phyloP scores from a whole-genome alignment of 2,888 invertebrate species.

The Xanthia icteritia region DNA sequence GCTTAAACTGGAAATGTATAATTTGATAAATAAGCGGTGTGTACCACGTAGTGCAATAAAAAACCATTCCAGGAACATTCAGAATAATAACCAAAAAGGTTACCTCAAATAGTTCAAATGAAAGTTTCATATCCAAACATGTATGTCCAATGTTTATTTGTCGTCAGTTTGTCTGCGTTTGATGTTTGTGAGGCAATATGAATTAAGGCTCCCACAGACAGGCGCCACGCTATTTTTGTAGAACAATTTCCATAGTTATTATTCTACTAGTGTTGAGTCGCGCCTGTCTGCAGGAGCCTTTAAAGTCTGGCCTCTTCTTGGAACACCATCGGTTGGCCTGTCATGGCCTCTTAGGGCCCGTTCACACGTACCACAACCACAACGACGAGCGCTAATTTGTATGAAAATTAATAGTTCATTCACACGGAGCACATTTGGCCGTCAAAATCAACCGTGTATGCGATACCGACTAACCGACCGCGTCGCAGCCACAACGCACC shows the following conservation, averaged over 20 bases:
- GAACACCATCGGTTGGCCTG: constrained; percentile 13
- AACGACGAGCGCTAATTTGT: not conserved
- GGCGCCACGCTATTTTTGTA: too few relatives aligned
- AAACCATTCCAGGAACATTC: too few relatives aligned
- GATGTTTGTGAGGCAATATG: constrained; percentile 21
- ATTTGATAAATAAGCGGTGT: too few relatives aligned
- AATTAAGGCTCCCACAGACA: not conserved
- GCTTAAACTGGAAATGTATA: too few relatives aligned
- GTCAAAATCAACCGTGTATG: too few relatives aligned
- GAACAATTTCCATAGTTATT: too few relatives aligned
- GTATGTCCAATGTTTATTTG: constrained; percentile 28
- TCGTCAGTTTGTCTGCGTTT: constrained; percentile 20
- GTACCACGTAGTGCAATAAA: too few relatives aligned
- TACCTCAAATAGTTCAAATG: constrained; percentile 14
- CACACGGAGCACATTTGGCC: too few relatives aligned
- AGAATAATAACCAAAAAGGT: constrained; percentile 10
- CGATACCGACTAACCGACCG: too few relatives aligned
- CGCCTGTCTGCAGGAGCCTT: not conserved
- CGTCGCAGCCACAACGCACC: too few relatives aligned
- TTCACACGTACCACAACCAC: not conserved
- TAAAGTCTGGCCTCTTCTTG: constrained; percentile 2
- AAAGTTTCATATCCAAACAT: constrained; percentile 33
- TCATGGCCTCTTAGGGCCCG: not conserved
- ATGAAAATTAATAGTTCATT: too few relatives aligned
- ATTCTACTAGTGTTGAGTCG: too few relatives aligned